Base-by-base conservation (phyloP, 1,140 invertebrate species). In the Papilio dardanus region DNA sequence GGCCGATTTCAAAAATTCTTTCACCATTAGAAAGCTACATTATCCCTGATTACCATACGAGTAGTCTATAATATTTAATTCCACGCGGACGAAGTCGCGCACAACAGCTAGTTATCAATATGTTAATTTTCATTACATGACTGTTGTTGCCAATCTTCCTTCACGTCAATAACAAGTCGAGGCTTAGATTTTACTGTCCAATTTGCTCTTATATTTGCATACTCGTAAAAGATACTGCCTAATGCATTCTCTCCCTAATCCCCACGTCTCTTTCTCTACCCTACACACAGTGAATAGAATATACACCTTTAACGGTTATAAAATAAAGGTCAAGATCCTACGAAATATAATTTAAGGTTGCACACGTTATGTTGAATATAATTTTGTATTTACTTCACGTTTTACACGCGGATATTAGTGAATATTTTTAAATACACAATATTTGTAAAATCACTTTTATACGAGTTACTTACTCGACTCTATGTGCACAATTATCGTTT, bases 171-270 rank as follows among this genome's bases (percentile, higher is more conserved):
- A 74, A 81, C 78, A 82, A 77, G 74, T 79, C 78, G 74, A 46
- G 81, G 84, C 83, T 89, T 84, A 86, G 79, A 84, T 86, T 91
- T 89, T 89, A 92, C 84, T 84, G 79, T 84, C 83, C 84, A 86
- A 86, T 88, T 84, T 81, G 75, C 79, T 81, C 67, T 81, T 81
- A 83, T 81, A 91, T 92, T 92, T 91, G 89, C 89, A 92, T 92
- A 91, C 79, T 84, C 88, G 86, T 92, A 92, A 91, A 92, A 84
- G 86, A 90, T 88, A 92, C 87, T 81, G 85, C 87, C 81, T 83
- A 89, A 79, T 88, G 87, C 88, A 90, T 90, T 90, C 82, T 79
- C 79, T 79, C 82, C 79, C 81, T 91, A 92, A 92, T 91, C 89
- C 83, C 65, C 75, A 71, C 77, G 69, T 84, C 84, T 86, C 81